Conservation (phyloP, 2,797 vertebrate genomes). For the Chelidonichthys spinosus region DNA sequence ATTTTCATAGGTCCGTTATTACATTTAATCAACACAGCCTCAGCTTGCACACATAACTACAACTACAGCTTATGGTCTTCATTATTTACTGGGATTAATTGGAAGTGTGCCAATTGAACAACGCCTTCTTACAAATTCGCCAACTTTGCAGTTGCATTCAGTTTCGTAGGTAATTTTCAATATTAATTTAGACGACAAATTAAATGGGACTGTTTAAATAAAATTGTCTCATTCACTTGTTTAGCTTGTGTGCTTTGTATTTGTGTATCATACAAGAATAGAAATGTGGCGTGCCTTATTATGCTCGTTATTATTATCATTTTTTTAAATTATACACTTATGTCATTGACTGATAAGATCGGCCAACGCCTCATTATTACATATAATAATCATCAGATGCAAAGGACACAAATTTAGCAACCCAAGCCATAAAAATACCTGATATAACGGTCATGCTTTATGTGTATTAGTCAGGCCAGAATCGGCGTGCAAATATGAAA, state of each 20-base stretch:
- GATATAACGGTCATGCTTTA: constrained; percentile 53
- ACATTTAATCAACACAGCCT: neutral
- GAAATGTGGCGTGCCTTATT: neutral
- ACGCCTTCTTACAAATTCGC: neutral
- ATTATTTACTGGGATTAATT: neutral
- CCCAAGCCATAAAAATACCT: constrained; percentile 47
- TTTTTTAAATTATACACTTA: neutral
- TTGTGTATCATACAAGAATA: neutral
- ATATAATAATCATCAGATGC: constrained; percentile 1
- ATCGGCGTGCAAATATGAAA: neutral
- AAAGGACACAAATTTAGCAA: constrained; percentile 1
- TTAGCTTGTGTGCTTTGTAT: neutral
- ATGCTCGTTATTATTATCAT: neutral
- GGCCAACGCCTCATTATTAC: neutral
- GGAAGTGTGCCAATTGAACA: neutral
- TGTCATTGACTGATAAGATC: constrained; percentile 23
- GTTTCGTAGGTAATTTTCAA: neutral
- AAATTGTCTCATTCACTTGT: neutral
- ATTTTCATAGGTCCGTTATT: neutral
- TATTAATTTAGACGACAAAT: neutral
- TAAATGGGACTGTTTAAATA: neutral
- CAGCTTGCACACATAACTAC: neutral
- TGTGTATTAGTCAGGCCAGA: constrained; percentile 35
- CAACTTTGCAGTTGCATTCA: neutral
- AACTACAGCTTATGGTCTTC: neutral